Conservation (phyloP, 2,888 invertebrate species). For the Hedychridium roseum region DNA sequence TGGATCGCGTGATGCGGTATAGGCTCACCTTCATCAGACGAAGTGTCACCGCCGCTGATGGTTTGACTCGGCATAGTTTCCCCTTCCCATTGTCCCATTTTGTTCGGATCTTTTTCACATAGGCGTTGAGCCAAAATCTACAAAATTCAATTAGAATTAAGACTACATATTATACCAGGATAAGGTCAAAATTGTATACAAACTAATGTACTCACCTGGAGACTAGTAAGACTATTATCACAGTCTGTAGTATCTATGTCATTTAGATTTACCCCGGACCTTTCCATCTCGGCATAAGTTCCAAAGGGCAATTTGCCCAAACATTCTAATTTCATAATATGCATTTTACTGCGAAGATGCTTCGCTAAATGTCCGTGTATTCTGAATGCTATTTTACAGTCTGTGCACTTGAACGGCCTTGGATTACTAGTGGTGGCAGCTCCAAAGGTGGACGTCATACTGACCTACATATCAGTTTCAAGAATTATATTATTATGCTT, state of each 20-base stretch:
- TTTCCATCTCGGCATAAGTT: slow-evolving; percentile 92
- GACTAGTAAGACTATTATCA: slow-evolving; percentile 90
- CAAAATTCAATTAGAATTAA: background rate
- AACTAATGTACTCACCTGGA: slow-evolving; percentile 67
- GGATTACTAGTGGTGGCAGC: slow-evolving; percentile 89
- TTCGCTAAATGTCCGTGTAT: slow-evolving; percentile 97
- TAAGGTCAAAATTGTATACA: no score
- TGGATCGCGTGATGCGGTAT: slow-evolving; percentile 47
- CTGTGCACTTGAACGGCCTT: slow-evolving; percentile 93
- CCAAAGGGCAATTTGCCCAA: slow-evolving; percentile 93
- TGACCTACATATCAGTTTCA: slow-evolving; percentile 62
- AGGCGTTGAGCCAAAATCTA: slow-evolving; percentile 82
- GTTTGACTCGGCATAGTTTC: slow-evolving; percentile 57
- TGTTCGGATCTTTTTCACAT: slow-evolving; percentile 82
- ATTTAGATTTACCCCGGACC: slow-evolving; percentile 87
- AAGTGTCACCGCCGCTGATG: slow-evolving; percentile 65
- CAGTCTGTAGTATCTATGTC: slow-evolving; percentile 97
- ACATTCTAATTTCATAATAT: slow-evolving; percentile 93
- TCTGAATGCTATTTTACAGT: slow-evolving; percentile 95
- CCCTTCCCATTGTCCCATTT: slow-evolving; percentile 73
- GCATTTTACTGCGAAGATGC: slow-evolving; percentile 95
- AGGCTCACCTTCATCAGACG: slow-evolving; percentile 67
- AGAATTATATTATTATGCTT: slow-evolving; percentile 1
- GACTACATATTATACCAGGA: no score
- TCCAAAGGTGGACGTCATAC: slow-evolving; percentile 86